Conservation (phyloP, 2,888 invertebrate genomes). For the Anticlea derivata region DNA sequence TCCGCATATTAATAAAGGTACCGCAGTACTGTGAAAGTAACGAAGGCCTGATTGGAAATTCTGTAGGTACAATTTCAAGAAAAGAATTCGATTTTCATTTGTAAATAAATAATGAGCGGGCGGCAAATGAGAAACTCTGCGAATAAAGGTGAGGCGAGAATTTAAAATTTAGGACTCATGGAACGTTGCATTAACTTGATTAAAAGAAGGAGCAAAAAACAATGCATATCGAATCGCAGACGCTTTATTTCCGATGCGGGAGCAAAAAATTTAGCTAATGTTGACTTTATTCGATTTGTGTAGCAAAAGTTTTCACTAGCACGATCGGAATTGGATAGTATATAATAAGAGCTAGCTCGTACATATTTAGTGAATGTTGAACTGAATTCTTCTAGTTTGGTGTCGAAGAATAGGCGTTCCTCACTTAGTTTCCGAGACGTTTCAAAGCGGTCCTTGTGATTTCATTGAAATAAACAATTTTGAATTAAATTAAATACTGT, state of each 20-base stretch:
- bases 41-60: slow-evolving; percentile 20
- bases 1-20: slow-evolving; percentile 16
- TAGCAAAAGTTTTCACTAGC: neutral
- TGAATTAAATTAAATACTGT: too few relatives aligned
- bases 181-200: slow-evolving; percentile 30
- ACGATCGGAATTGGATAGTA: too few relatives aligned
- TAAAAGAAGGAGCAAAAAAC: slow-evolving; percentile 19
- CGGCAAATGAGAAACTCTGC: slow-evolving; percentile 53
- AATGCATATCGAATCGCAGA: slow-evolving; percentile 16
- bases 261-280: neutral
- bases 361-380: too few relatives aligned
- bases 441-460: too few relatives aligned
- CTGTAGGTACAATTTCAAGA: slow-evolving; percentile 48
- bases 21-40: slow-evolving; percentile 8
- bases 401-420: too few relatives aligned
- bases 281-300: neutral
- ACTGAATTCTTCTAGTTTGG: too few relatives aligned
- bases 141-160: slow-evolving; percentile 40
- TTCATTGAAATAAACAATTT: too few relatives aligned
- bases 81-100: slow-evolving; percentile 55
- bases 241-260: slow-evolving; percentile 19
- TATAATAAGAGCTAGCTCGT: too few relatives aligned
- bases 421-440: too few relatives aligned
- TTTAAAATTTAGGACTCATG: slow-evolving; percentile 46
- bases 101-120: slow-evolving; percentile 61